Evolutionary conservation across 2,888 invertebrate species (phyloP), one percentile per base, ranked within the genome.

Genomic region (Pandemis cinnamomeana): DNA sequence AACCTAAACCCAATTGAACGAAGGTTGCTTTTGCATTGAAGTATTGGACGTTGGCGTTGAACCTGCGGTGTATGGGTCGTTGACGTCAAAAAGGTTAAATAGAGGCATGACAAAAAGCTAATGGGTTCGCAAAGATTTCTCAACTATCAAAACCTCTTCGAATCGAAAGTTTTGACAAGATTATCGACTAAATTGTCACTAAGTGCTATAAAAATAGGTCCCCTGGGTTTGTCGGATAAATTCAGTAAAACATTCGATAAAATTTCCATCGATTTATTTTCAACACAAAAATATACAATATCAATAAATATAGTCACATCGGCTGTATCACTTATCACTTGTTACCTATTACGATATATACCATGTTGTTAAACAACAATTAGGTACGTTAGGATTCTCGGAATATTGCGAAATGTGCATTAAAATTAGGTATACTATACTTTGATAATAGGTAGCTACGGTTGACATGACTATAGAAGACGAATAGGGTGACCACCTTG

Each of bases 251-350:
- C 76, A 5, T 67, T 20, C 7, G 15, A 75, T 63, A 72, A 11
- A 48, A 58, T 79, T 76, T 77, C 83, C 88, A 84, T 88, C 81
- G 84, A 88, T 93, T 93, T 92, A 92, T 92, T 93, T 86, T 84
- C 87, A 93, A 93, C 93, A 92, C 92, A 93, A 93, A 89, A 89
- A 92, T 92, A 91, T 92, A 92, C 90, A 92, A 89, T 92, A 91
- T 93, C 90, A 92, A 93, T 93, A 93, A 93, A 93, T 91, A 92
- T 93, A 86, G 88, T 92, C 90, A 91, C 89, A 87, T 93, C 87
- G 86, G 89, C 86, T 87, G 83, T 91, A 90, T 92, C 91, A 92
- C 91, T 88, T 86, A 83, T 85, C 20, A 58, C 58, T 27, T 80
- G 84, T 89, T 87, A 87, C 82, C 82, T 83, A 82, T 89, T 87